These are phyloP conservation scores for Heterocephalus glaber DNA, from an alignment of 2,113 vertebrate genomes.

Conservation along the genomic window DNA sequence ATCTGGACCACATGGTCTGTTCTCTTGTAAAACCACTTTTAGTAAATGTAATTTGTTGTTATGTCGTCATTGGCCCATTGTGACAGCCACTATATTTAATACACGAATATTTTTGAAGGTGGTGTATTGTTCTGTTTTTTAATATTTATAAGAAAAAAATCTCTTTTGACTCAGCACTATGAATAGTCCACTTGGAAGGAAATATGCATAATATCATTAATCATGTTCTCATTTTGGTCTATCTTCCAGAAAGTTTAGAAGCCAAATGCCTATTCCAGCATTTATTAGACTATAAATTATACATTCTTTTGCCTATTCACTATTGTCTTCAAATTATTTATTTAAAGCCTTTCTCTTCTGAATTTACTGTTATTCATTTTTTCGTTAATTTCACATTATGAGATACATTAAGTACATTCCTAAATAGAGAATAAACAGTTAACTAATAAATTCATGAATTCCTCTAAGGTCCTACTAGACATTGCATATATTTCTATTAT, in stretches of 20 bases:
- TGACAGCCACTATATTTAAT: background rate
- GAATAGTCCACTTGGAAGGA: background rate
- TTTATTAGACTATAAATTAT: background rate
- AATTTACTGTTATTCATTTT: background rate
- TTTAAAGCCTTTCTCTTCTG: background rate
- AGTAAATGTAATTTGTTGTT: background rate
- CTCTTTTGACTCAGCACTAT: background rate
- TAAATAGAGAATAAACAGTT: background rate
- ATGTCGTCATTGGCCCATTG: background rate
- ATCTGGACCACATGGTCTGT: background rate
- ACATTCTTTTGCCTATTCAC: background rate
- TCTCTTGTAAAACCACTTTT: slow-evolving; percentile 48
- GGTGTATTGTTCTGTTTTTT: background rate
- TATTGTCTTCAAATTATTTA: slow-evolving; percentile 25
- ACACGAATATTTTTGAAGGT: background rate
- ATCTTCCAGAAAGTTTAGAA: background rate
- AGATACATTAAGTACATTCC: background rate
- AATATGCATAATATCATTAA: background rate
- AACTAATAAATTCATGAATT: background rate
- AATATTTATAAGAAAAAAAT: background rate
- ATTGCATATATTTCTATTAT: background rate
- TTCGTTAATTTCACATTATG: slow-evolving; percentile 2
- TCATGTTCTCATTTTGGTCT: slow-evolving; percentile 7
- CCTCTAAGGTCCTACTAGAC: background rate
- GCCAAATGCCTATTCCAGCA: background rate